Percentiles rank a stretch among this genome's conserved stretches.
Conservation (phyloP, 2,888 invertebrate genomes). For the Drosophila incognita region DNA sequence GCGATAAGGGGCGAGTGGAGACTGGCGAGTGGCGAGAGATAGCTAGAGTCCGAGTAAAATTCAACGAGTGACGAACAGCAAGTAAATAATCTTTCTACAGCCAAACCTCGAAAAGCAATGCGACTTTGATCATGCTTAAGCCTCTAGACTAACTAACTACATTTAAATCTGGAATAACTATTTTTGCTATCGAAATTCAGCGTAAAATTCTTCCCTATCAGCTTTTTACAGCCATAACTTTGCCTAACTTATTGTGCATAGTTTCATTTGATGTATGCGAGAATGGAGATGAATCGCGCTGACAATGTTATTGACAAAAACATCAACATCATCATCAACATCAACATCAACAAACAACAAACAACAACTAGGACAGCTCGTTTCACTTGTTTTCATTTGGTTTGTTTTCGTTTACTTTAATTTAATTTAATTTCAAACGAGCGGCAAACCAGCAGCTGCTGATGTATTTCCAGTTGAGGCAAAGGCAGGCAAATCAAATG, state of each 20-base stretch:
- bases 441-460: slow-evolving; percentile 1
- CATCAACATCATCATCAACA: not conserved
- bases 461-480: slow-evolving; percentile 17
- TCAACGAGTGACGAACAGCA: not conserved
- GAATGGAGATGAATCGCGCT: not conserved
- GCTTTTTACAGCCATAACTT: not conserved
- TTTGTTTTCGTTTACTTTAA: slow-evolving; percentile 51
- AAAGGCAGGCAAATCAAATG: slow-evolving; percentile 69
- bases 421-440: slow-evolving; percentile 68
- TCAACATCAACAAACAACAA: slow-evolving; percentile 2
- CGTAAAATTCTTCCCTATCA: too few relatives aligned
- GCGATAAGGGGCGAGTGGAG: not conserved
- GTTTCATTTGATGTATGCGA: not conserved
- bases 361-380: slow-evolving; percentile 20
- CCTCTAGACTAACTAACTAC: not conserved
- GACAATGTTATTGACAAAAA: not conserved
- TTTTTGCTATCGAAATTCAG: not conserved
- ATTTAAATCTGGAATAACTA: not conserved
- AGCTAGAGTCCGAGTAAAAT: not conserved
- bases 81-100: not conserved
- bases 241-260: not conserved
- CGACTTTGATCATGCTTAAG: not conserved
- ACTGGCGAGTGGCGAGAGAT: not conserved
- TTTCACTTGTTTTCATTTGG: slow-evolving; percentile 48
- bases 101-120: not conserved